phyloP scores from a whole-genome alignment of 1,140 invertebrate genomes.

The Medauroidea extradentata region DNA sequence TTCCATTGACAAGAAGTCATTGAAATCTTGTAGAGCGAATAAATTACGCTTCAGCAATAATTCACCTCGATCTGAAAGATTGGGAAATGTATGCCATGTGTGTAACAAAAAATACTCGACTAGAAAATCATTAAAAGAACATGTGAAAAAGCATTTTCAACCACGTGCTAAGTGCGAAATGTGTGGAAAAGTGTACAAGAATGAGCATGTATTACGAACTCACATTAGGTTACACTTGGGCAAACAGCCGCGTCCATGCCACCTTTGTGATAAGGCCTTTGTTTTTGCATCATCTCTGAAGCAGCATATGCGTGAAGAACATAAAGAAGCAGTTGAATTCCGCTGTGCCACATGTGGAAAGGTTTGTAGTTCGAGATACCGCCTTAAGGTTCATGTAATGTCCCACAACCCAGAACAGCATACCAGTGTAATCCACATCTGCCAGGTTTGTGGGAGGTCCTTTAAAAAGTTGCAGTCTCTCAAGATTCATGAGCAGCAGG shows the following conservation, averaged over 20 bases:
- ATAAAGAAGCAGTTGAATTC: constrained; percentile 16
- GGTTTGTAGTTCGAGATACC: neutral
- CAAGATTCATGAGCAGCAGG: constrained; percentile 1
- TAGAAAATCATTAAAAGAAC: neutral
- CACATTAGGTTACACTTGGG: constrained; percentile 3
- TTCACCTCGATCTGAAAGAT: no score
- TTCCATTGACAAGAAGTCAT: neutral
- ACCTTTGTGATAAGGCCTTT: constrained; percentile 3
- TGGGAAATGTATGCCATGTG: neutral
- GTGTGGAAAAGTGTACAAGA: constrained; percentile 7
- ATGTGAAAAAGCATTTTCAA: constrained; percentile 1
- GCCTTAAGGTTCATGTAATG: neutral
- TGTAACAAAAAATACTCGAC: constrained; percentile 4
- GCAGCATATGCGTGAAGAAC: constrained; percentile 15
- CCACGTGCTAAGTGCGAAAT: neutral
- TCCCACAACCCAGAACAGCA: neutral
- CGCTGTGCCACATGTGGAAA: constrained; percentile 12
- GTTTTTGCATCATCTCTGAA: constrained; percentile 6
- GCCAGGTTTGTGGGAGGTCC: neutral
- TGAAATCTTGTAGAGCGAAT: neutral
- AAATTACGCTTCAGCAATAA: no score
- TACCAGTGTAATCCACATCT: neutral
- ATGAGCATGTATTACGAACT: neutral
- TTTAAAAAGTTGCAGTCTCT: neutral
- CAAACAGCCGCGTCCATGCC: neutral